Evolutionary conservation across 2,797 vertebrate species (phyloP), one percentile per base, ranked within the genome.

Genomic region (Holocentrus rufus): DNA sequence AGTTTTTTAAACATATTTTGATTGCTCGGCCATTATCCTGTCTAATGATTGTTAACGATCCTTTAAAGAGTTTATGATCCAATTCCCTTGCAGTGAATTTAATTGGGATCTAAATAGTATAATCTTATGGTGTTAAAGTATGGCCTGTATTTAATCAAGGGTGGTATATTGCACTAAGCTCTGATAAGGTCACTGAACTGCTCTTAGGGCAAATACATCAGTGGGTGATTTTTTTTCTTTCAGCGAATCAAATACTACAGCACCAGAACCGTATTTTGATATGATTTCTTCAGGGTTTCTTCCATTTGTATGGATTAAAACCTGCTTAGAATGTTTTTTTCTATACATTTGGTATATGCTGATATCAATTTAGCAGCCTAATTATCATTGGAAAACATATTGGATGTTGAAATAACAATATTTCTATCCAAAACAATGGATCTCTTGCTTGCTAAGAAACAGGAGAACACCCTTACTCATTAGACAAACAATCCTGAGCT

Each of bases 1-100:
- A 92, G 87, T 89, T 91, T 77, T 84, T 65, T 67, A 49, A 15
- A 81, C 85, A 88, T 90, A 87, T 89, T 92, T 91, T 93, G 90
- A 93, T 91, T 90, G 88, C 88, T 83, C 85, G 68, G 81, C 81
- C 79, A 92, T 92, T 91, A 92, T 92, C 88, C 81, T 50, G 85
- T 92, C 85, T 91, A 89, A 92, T 92, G 90, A 89, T 88, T 87
- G 87, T 90, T 92, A 92, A 92, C 83, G 87, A 90, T 89, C 81
- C 90, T 87, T 89, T 89, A 84, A 90, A 86, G 84, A 90, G 88
- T 92, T 93, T 92, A 91, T 90, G 89, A 90, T 90, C 89, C 83
- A 91, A 92, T 91, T 88, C 90, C 80, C 87, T 88, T 82, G 82
- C 85, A 80, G 69, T 85, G 89, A 90, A 88, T 92, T 92, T 90